These are phyloP conservation scores for Bombyx huttoni DNA, from an alignment of 2,888 invertebrate genomes.

Conservation along the genomic window DNA sequence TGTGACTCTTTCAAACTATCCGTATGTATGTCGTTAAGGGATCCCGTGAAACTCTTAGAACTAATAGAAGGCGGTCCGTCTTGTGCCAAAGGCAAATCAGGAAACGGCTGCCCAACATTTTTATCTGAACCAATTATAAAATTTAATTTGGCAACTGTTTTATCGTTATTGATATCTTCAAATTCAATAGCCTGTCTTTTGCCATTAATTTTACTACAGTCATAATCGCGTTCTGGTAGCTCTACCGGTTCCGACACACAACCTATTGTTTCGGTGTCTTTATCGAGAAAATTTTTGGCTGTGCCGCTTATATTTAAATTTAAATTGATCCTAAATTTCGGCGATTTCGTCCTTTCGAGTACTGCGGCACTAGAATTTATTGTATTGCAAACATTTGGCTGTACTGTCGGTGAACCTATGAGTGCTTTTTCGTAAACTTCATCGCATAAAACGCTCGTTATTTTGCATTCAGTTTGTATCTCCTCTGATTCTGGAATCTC, in stretches of 20 bases:
- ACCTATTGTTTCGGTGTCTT: slow-evolving; percentile 8
- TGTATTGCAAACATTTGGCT: slow-evolving; percentile 13
- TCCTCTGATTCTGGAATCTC: slow-evolving; percentile 39
- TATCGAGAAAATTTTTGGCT: slow-evolving; percentile 18
- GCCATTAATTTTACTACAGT: slow-evolving; percentile 16
- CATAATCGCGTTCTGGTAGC: slow-evolving; percentile 47
- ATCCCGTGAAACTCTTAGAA: slow-evolving; percentile 57
- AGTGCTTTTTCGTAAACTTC: slow-evolving; percentile 10
- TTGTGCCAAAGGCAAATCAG: slow-evolving; percentile 20
- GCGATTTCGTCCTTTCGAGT: slow-evolving; percentile 14
- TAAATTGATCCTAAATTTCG: slow-evolving; percentile 41
- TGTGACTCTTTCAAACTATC: slow-evolving; percentile 33
- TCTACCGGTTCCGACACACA: slow-evolving; percentile 21
- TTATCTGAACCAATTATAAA: slow-evolving; percentile 23
- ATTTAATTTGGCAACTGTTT: slow-evolving; percentile 14
- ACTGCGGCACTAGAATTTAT: slow-evolving; percentile 18
- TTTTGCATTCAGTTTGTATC: slow-evolving; percentile 7
- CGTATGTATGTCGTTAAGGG: slow-evolving; percentile 53
- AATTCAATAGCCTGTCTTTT: slow-evolving; percentile 19
- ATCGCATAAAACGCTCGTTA: slow-evolving; percentile 4
- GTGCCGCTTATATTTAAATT: slow-evolving; percentile 38
- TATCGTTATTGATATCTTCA: slow-evolving; percentile 11
- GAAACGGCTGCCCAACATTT: slow-evolving; percentile 19
- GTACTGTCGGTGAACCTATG: slow-evolving; percentile 7
- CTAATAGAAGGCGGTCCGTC: slow-evolving; percentile 41